These are phyloP conservation scores for Chauna torquata DNA, from an alignment of 2,113 vertebrate genomes.

Conservation along the genomic window DNA sequence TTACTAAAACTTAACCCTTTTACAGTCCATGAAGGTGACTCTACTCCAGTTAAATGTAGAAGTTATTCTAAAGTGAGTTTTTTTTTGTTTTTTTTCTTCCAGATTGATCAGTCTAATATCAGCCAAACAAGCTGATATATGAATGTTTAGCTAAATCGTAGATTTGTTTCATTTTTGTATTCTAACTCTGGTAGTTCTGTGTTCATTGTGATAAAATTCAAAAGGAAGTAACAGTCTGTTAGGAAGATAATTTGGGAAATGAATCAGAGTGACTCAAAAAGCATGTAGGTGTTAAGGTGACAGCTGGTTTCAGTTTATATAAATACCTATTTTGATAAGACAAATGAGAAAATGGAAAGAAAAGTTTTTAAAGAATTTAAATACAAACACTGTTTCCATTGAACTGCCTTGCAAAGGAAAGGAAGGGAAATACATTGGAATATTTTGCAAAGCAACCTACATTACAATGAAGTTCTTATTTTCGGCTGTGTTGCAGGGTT, in stretches of 20 bases:
- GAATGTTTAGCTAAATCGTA: background rate
- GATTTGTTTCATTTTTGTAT: background rate
- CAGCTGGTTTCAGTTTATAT: constrained; percentile 1
- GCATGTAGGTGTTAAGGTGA: constrained; percentile 20
- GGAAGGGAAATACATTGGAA: background rate
- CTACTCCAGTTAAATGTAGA: background rate
- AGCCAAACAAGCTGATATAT: background rate
- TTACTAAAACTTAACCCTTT: background rate
- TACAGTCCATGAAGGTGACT: background rate
- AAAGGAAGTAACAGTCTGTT: background rate
- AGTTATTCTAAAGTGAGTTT: background rate
- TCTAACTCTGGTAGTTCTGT: background rate
- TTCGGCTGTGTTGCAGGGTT: background rate
- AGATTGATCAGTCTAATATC: background rate
- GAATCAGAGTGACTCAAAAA: constrained; percentile 25
- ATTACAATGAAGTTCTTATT: background rate
- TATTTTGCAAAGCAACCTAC: background rate
- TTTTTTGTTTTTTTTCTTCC: background rate
- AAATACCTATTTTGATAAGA: constrained; percentile 39
- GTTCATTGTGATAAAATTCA: constrained; percentile 1
- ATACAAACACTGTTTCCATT: background rate
- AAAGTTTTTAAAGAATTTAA: background rate
- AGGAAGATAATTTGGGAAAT: constrained; percentile 23
- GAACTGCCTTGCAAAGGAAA: background rate
- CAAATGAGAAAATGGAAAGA: background rate